Conservation (phyloP, 2,797 vertebrate genomes). For the Dipus sagitta region DNA sequence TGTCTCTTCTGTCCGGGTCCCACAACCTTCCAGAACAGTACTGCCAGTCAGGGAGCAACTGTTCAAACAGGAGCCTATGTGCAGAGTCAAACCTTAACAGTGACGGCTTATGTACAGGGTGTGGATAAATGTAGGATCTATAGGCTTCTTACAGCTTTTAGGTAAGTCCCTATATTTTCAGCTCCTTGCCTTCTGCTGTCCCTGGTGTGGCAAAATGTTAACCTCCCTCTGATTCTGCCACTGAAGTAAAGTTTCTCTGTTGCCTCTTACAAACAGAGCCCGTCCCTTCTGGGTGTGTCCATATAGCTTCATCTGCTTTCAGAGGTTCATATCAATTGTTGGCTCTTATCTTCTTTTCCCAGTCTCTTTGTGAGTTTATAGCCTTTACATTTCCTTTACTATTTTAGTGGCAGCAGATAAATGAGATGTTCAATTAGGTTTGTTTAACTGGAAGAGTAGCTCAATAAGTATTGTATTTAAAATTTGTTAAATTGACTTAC, state of each 20-base stretch:
- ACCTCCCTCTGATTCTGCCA: not conserved
- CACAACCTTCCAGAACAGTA: not conserved
- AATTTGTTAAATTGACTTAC: constrained; percentile 52
- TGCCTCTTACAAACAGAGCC: not conserved
- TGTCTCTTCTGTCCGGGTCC: not conserved
- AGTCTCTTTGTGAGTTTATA: not conserved
- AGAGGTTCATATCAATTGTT: too few relatives aligned
- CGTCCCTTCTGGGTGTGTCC: not conserved
- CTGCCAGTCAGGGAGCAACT: not conserved
- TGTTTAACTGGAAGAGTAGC: constrained; percentile 26
- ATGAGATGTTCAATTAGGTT: not conserved
- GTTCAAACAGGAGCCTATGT: not conserved
- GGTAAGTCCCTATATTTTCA: not conserved
- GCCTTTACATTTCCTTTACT: not conserved
- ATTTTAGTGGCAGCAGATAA: constrained; percentile 13
- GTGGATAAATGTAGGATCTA: not conserved
- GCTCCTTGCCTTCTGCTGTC: not conserved
- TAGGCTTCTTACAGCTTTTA: not conserved
- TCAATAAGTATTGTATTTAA: constrained; percentile 56
- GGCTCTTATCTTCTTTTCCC: not conserved
- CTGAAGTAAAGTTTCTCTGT: not conserved
- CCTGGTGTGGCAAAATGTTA: not conserved
- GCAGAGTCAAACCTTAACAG: not conserved
- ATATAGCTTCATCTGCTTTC: not conserved
- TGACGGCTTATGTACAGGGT: not conserved